A percentile compares a stretch with the other conserved stretches of the same genome.
Conservation (phyloP, 2,113 vertebrate species). For the Onychostoma macrolepis region DNA sequence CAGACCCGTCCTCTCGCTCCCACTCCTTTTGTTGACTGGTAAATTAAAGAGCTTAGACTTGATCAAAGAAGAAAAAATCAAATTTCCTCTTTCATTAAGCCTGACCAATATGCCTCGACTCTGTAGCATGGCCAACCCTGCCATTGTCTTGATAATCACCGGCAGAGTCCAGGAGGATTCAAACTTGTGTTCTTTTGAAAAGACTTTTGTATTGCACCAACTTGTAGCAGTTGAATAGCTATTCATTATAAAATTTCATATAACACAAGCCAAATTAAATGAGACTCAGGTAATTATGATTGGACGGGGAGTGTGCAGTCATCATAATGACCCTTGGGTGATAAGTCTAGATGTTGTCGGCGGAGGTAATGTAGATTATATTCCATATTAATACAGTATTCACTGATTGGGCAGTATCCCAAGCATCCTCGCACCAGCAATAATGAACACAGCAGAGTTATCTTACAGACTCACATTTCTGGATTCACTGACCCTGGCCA, state of each 20-base stretch:
- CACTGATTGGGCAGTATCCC: conserved; percentile 77
- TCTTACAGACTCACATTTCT: conserved; percentile 74
- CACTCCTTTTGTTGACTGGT: conserved; percentile 69
- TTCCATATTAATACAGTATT: conserved; percentile 62
- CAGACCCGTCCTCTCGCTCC: conserved; percentile 47
- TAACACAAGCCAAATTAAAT: conserved; percentile 42
- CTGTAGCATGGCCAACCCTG: conserved; percentile 43
- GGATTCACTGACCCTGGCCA: conserved; percentile 78
- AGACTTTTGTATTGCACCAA: conserved; percentile 43
- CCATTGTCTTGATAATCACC: conserved; percentile 59
- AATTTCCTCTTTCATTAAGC: conserved; percentile 65
- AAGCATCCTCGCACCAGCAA: conserved; percentile 75
- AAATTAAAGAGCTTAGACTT: conserved; percentile 73
- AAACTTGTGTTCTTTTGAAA: conserved; percentile 40
- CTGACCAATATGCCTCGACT: conserved; percentile 49
- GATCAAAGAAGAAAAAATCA: conserved; percentile 67
- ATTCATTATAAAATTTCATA: conserved; percentile 44
- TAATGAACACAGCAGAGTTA: conserved; percentile 80
- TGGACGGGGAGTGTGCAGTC: conserved; percentile 8
- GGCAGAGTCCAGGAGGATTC: conserved; percentile 42
- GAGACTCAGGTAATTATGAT: conserved; percentile 36
- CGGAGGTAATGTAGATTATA: conserved; percentile 65
- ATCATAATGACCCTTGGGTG: conserved; percentile 28
- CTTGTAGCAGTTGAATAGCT: conserved; percentile 30
- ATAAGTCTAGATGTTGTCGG: conserved; percentile 63